Percentiles rank a stretch among this genome's conserved stretches.
phyloP scores from a whole-genome alignment of 1,140 invertebrate species.

The Trinorchestia longiramus region DNA sequence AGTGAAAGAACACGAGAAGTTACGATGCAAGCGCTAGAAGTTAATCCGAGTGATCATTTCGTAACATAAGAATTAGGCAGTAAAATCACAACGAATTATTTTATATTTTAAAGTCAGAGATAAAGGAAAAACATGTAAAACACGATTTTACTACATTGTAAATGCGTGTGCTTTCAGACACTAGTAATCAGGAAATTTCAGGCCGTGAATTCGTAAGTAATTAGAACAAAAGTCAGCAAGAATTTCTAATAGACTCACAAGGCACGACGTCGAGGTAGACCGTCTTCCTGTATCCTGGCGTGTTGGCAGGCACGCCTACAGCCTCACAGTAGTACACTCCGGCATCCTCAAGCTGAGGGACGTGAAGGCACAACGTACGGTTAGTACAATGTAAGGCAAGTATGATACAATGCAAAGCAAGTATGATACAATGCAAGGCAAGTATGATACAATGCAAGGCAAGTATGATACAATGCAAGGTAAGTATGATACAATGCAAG shows the following conservation, averaged over 20 bases:
- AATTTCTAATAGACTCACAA: conserved; percentile 75
- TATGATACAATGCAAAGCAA: too few relatives aligned
- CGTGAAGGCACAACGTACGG: neutral
- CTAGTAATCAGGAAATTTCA: neutral
- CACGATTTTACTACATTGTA: neutral
- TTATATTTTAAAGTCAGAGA: neutral
- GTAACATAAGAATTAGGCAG: neutral
- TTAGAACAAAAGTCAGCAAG: neutral
- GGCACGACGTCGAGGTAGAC: conserved; percentile 80
- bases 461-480: too few relatives aligned
- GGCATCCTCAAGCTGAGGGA: conserved; percentile 76
- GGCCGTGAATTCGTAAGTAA: neutral
- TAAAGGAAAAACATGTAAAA: neutral
- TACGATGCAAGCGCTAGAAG: neutral
- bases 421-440: too few relatives aligned
- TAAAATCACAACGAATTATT: neutral
- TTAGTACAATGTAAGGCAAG: too few relatives aligned
- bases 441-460: too few relatives aligned
- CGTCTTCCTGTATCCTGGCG: conserved; percentile 73
- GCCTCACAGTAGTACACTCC: conserved; percentile 89
- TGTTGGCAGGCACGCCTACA: conserved; percentile 75
- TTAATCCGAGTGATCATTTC: neutral
- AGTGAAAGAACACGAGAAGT: neutral
- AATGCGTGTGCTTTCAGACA: neutral
- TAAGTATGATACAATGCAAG: too few relatives aligned